A percentile compares a stretch with the other conserved stretches of the same genome.
Conservation (phyloP, 2,113 vertebrate genomes). For the Eidolon helvum region DNA sequence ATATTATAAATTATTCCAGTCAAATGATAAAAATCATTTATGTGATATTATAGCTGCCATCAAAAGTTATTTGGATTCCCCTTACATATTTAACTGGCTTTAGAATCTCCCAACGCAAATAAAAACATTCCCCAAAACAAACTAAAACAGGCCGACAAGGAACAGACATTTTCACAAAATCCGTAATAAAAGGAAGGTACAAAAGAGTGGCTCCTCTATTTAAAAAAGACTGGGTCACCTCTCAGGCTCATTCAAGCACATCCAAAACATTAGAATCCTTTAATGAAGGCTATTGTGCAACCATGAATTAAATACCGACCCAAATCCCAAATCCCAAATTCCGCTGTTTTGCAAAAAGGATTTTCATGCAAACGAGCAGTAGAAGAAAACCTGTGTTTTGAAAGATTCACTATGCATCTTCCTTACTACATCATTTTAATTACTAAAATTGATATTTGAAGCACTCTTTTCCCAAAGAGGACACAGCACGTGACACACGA, state of each 20-base stretch:
- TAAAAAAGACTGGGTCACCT: neutral
- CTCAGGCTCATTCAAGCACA: neutral
- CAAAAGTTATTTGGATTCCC: neutral
- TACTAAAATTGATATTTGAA: constrained; percentile 45
- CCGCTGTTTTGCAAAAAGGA: neutral
- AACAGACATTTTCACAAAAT: neutral
- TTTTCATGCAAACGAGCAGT: constrained; percentile 21
- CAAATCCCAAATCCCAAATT: constrained; percentile 12
- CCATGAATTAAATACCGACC: constrained; percentile 30
- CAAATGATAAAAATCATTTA: neutral
- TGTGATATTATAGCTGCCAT: neutral
- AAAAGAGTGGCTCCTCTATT: neutral
- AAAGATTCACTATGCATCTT: neutral
- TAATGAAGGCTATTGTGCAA: neutral
- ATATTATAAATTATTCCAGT: neutral
- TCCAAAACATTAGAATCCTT: neutral
- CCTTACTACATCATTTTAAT: constrained; percentile 45
- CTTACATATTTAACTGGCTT: neutral
- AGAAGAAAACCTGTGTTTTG: neutral
- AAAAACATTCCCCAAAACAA: neutral
- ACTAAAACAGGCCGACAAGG: neutral
- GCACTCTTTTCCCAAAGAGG: neutral
- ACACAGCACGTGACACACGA: neutral
- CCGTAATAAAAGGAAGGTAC: neutral
- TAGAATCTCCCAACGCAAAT: neutral